phyloP scores from a whole-genome alignment of 1,140 invertebrate species.

The Eulimnadia texana region DNA sequence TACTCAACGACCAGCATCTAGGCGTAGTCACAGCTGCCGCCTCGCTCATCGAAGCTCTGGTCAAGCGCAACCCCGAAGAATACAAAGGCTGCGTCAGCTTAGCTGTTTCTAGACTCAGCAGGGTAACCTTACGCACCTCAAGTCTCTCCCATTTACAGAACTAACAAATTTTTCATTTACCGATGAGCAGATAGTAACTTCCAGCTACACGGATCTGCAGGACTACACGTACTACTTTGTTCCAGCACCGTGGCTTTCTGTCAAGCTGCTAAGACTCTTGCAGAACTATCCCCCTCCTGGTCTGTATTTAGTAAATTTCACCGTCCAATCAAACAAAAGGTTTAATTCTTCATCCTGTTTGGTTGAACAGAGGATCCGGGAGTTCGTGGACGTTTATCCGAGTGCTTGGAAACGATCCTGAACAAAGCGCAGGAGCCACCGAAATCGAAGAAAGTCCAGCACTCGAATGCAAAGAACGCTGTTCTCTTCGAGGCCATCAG shows the following conservation, averaged over 20 bases:
- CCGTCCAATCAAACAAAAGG: conserved; percentile 3
- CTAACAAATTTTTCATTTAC: background rate
- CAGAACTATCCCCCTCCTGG: conserved; percentile 97
- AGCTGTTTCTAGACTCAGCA: conserved; percentile 88
- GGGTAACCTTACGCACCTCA: conserved; percentile 46
- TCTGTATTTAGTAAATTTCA: conserved; percentile 27
- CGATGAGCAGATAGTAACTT: conserved; percentile 78
- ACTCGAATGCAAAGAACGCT: conserved; percentile 99
- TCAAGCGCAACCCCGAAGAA: conserved; percentile 97
- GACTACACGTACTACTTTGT: conserved; percentile 99
- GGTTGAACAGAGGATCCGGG: conserved; percentile 69
- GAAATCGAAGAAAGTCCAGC: conserved; percentile 99
- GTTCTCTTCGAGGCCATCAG: conserved; percentile 99
- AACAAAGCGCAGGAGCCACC: conserved; percentile 99
- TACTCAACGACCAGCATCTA: conserved; percentile 98
- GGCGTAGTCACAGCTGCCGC: conserved; percentile 97
- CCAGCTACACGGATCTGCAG: conserved; percentile 94
- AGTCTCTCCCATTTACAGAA: conserved; percentile 23
- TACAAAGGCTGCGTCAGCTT: conserved; percentile 98
- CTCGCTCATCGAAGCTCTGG: conserved; percentile 92
- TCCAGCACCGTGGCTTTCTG: conserved; percentile 97
- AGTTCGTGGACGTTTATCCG: conserved; percentile 83
- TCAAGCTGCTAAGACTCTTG: conserved; percentile 87
- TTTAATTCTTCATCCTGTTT: conserved; percentile 16
- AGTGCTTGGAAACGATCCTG: conserved; percentile 98